Percentiles rank a stretch among this genome's conserved stretches.
phyloP scores from a whole-genome alignment of 1,140 invertebrate species.

The Drosophila aff. region DNA sequence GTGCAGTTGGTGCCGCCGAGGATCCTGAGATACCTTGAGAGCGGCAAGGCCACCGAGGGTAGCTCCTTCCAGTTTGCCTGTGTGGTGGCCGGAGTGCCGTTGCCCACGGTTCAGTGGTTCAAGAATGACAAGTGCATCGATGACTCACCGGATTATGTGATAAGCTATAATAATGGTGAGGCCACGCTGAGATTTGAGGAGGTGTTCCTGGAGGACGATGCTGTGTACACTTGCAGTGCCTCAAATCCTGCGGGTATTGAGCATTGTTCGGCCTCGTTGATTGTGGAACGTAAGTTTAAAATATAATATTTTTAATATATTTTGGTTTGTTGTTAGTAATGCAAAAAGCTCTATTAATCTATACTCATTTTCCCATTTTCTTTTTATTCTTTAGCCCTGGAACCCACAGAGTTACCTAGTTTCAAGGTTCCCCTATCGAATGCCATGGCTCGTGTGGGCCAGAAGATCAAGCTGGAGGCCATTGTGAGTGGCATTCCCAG shows the following conservation, averaged over 20 bases:
- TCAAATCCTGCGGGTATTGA: constrained; percentile 90
- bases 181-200: constrained; percentile 90
- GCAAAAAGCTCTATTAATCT: neutral
- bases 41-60: constrained; percentile 89
- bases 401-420: constrained; percentile 88
- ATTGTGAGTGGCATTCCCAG: constrained; percentile 91
- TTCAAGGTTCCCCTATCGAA: constrained; percentile 89
- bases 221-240: constrained; percentile 90
- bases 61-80: constrained; percentile 89
- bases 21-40: constrained; percentile 88
- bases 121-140: constrained; percentile 88
- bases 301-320: no score
- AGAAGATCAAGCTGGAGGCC: constrained; percentile 89
- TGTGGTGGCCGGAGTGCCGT: constrained; percentile 90
- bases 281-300: constrained; percentile 89
- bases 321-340: no score
- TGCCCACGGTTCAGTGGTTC: constrained; percentile 93
- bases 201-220: constrained; percentile 88
- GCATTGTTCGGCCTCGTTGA: constrained; percentile 90
- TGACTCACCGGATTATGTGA: constrained; percentile 86
- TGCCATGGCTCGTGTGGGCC: constrained; percentile 88
- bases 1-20: constrained; percentile 88
- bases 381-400: constrained; percentile 84
- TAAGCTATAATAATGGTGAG: constrained; percentile 91
- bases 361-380: no score